Conservation (phyloP, 2,888 invertebrate species). For the Nephrotoma guestfalica region DNA sequence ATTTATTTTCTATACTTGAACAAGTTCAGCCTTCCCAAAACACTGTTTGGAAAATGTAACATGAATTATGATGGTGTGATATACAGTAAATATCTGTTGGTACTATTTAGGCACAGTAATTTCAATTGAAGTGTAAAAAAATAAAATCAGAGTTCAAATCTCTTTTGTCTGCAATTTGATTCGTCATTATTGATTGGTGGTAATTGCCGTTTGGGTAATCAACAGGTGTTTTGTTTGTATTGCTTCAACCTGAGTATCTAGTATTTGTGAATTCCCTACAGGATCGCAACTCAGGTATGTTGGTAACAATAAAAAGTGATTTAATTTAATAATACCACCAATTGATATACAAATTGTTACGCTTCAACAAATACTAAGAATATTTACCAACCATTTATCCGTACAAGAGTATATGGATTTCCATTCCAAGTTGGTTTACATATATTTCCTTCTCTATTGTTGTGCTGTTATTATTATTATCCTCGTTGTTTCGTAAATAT, state of each 20-base stretch:
- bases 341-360: not conserved
- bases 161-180: not conserved
- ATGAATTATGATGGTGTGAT: not conserved
- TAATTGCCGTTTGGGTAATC: not conserved
- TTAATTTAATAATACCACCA: not conserved
- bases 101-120: not conserved
- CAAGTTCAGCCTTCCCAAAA: not conserved
- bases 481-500: not conserved
- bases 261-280: not conserved
- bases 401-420: not conserved
- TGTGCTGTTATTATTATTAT: not conserved
- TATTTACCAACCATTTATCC: not conserved
- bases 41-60: not conserved
- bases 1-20: not conserved
- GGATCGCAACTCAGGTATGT: not conserved
- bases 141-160: not conserved
- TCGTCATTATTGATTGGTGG: not conserved
- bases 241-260: not conserved
- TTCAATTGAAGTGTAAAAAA: not conserved
- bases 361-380: not conserved
- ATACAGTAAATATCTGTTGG: too few relatives aligned
- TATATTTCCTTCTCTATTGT: not conserved
- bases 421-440: not conserved
- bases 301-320: not conserved
- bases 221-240: not conserved